Evolutionary conservation across 2,113 vertebrate genomes (phyloP).

Genomic region (Collichthys lucidus): DNA sequence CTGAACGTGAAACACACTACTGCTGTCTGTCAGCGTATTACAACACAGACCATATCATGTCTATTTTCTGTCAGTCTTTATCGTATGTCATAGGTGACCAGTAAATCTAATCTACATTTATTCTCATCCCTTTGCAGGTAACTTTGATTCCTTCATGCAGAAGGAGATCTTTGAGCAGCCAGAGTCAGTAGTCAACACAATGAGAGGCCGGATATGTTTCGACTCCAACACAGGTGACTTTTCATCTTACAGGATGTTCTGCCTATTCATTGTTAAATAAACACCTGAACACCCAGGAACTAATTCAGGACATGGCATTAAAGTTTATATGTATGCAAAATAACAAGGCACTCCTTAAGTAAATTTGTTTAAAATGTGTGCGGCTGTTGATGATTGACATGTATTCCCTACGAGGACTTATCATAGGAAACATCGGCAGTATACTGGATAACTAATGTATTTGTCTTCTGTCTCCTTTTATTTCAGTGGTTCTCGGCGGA

Average conservation of each 20-base stretch:
- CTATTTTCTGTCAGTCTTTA: background rate
- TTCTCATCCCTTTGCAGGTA: constrained; percentile 81
- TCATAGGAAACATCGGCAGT: background rate
- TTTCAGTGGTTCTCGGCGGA: constrained; percentile 91
- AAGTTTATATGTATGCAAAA: background rate
- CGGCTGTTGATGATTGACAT: background rate
- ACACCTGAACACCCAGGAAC: background rate
- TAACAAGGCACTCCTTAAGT: background rate
- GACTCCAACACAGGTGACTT: constrained; percentile 89
- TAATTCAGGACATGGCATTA: constrained; percentile 1
- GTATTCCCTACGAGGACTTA: background rate
- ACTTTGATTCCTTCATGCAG: constrained; percentile 97
- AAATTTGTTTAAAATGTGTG: background rate
- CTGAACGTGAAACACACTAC: background rate
- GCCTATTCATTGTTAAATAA: background rate
- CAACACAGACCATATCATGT: background rate
- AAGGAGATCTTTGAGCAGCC: constrained; percentile 99
- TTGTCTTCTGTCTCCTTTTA: constrained; percentile 14
- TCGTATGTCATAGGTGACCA: background rate
- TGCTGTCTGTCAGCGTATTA: background rate
- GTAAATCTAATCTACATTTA: background rate
- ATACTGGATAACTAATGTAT: background rate
- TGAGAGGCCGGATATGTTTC: constrained; percentile 97
- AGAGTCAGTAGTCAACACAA: constrained; percentile 95
- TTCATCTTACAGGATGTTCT: constrained; percentile 7